Conservation (phyloP, 2,797 vertebrate species). For the Pseudomugil gertrudae region DNA sequence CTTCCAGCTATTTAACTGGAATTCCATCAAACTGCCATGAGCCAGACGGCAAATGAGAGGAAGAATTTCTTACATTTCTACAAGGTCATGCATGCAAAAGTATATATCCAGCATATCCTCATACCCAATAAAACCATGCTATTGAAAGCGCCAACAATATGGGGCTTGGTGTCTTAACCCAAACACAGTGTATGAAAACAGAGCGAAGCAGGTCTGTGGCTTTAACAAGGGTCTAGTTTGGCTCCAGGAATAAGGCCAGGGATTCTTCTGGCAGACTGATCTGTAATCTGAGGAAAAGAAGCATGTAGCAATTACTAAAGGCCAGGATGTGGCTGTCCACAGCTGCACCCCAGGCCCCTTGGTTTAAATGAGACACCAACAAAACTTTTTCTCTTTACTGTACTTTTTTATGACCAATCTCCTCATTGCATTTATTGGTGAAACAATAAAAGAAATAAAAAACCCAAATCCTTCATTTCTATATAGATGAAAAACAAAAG, state of each 20-base stretch:
- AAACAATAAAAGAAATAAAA: background rate
- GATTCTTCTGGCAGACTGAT: conserved; percentile 76
- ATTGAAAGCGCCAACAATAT: conserved; percentile 71
- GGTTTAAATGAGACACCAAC: conserved; percentile 52
- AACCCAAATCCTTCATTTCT: background rate
- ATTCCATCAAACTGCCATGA: conserved; percentile 67
- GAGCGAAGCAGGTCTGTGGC: conserved; percentile 78
- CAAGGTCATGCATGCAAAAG: conserved; percentile 69
- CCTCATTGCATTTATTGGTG: conserved; percentile 2
- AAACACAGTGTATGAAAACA: conserved; percentile 78
- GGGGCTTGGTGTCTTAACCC: conserved; percentile 68
- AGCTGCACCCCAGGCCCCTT: conserved; percentile 62
- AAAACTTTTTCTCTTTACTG: conserved; percentile 37
- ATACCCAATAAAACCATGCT: conserved; percentile 62
- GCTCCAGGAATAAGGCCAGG: conserved; percentile 80
- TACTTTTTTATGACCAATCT: conserved; percentile 27
- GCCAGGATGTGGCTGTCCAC: conserved; percentile 79
- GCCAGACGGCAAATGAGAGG: conserved; percentile 54
- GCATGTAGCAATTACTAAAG: conserved; percentile 83
- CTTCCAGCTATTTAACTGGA: conserved; percentile 61
- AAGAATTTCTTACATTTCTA: conserved; percentile 63
- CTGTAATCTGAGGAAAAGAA: conserved; percentile 81
- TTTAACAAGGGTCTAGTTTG: conserved; percentile 79
- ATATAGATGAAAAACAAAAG: background rate
- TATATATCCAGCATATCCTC: conserved; percentile 56